These are phyloP conservation scores for Lymantria dispar DNA, from an alignment of 2,888 invertebrate species.

Conservation along the genomic window DNA sequence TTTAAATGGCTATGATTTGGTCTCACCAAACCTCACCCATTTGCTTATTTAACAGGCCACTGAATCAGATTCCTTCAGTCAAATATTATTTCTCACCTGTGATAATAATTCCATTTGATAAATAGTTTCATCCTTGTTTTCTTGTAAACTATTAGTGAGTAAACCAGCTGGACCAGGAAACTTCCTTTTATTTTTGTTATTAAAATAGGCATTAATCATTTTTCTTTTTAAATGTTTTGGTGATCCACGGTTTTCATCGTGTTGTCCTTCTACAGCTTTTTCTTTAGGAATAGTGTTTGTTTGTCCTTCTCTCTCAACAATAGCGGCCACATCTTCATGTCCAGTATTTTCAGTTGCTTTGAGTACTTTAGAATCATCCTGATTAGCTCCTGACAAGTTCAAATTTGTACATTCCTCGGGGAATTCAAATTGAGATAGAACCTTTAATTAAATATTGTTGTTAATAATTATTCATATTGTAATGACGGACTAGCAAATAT, in stretches of 20 bases:
- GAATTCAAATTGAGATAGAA: constrained; percentile 69
- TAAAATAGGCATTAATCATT: constrained; percentile 66
- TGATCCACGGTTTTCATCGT: constrained; percentile 18
- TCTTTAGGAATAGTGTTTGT: neutral
- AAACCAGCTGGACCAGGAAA: constrained; percentile 76
- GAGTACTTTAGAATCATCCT: neutral
- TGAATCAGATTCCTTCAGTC: no score
- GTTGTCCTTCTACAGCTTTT: neutral
- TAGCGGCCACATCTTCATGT: constrained; percentile 1
- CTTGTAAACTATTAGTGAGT: constrained; percentile 55
- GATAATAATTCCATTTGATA: constrained; percentile 67
- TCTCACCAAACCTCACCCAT: no score
- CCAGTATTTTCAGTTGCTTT: neutral
- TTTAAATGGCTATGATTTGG: no score
- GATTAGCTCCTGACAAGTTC: neutral
- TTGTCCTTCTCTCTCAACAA: constrained; percentile 1
- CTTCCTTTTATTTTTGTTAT: constrained; percentile 68
- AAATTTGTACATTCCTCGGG: constrained; percentile 36
- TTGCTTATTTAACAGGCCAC: no score
- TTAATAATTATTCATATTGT: no score
- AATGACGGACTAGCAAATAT: no score
- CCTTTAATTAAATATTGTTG: constrained; percentile 32
- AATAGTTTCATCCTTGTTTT: constrained; percentile 57
- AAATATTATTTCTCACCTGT: no score
- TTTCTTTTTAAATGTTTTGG: constrained; percentile 65